phyloP scores from a whole-genome alignment of 2,113 vertebrate species.

The Calonectris borealis region DNA sequence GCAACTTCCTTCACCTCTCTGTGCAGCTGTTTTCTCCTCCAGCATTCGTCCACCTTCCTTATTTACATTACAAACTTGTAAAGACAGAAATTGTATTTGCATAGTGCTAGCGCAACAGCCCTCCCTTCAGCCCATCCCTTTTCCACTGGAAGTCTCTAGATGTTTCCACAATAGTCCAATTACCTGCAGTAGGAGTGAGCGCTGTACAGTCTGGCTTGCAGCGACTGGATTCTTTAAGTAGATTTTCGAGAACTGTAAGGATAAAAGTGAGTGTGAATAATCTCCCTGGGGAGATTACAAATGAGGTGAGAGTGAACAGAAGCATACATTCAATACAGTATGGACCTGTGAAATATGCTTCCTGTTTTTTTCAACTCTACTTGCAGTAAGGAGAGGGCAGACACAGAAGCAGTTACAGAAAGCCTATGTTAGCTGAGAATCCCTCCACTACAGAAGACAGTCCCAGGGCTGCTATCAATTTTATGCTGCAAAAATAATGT shows the following conservation, averaged over 20 bases:
- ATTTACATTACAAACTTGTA: not conserved
- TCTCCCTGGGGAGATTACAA: not conserved
- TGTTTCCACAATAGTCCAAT: not conserved
- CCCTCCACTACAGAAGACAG: not conserved
- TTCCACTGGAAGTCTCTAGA: not conserved
- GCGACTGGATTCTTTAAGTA: not conserved
- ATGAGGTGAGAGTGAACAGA: not conserved
- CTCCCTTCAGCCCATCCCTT: not conserved
- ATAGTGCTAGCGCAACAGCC: rapidly evolving
- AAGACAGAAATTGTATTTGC: not conserved
- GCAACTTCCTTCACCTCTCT: not conserved
- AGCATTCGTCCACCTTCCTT: not conserved
- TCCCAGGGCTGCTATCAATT: not conserved
- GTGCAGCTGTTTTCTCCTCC: not conserved
- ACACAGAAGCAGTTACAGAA: not conserved
- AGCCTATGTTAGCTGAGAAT: not conserved
- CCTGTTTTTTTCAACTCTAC: not conserved
- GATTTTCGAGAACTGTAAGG: not conserved
- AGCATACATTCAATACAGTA: not conserved
- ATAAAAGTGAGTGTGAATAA: not conserved
- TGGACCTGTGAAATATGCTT: not conserved
- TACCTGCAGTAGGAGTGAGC: not conserved
- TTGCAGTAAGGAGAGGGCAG: not conserved
- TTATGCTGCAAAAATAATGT: not conserved
- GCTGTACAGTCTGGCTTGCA: not conserved